These are phyloP conservation scores for Limnephilus marmoratus DNA, from an alignment of 2,888 invertebrate species.

Conservation along the genomic window DNA sequence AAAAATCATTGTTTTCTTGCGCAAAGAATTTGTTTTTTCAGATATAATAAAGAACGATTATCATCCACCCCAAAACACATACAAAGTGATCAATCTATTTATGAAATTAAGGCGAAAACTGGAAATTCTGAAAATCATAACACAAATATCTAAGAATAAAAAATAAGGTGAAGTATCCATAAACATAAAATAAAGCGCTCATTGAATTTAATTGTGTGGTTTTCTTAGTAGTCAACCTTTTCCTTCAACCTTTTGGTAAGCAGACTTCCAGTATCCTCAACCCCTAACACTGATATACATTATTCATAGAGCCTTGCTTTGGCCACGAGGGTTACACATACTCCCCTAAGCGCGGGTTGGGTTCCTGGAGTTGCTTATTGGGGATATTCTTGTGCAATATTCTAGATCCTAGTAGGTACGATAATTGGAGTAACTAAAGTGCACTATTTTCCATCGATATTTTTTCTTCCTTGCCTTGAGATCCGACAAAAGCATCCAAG, in stretches of 20 bases:
- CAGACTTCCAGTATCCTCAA: conserved; percentile 39
- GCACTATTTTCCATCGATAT: conserved; percentile 28
- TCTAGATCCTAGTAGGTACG: background rate
- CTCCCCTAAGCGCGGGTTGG: background rate
- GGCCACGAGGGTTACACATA: conserved; percentile 47
- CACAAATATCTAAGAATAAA: background rate
- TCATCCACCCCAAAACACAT: background rate
- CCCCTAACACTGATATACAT: conserved; percentile 57
- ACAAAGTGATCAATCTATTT: background rate
- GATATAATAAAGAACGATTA: background rate
- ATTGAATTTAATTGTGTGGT: background rate
- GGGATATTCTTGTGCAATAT: background rate
- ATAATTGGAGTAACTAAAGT: conserved; percentile 6
- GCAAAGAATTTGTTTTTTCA: background rate
- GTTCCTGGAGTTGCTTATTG: background rate
- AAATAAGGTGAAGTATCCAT: background rate
- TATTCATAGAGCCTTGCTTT: conserved; percentile 55
- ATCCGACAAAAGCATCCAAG: background rate
- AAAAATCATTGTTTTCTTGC: background rate
- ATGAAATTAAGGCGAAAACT: background rate
- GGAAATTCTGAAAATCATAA: background rate
- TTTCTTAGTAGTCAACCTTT: conserved; percentile 36
- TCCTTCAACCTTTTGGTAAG: background rate
- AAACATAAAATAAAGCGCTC: background rate
- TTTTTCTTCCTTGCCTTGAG: background rate